Percentiles rank a stretch among this genome's conserved stretches.
These are phyloP conservation scores for Oryzias woworae DNA, from an alignment of 2,113 vertebrate species.

Conservation along the genomic window DNA sequence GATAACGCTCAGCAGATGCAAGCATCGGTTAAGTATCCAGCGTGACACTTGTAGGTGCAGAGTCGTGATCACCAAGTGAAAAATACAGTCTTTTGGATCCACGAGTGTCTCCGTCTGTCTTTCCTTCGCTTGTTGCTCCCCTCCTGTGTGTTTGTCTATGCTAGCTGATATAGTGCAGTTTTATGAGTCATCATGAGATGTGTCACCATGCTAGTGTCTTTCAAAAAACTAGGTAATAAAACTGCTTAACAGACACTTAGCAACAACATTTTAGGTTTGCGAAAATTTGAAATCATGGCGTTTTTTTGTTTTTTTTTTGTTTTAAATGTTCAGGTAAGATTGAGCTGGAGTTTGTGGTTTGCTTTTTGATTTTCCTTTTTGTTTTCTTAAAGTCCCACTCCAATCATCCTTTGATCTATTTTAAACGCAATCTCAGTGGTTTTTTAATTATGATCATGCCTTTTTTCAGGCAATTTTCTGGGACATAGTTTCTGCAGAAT, in stretches of 20 bases:
- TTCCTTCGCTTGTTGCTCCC: slow-evolving; percentile 25
- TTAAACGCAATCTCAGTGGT: too few species aligned
- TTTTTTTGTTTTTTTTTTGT: slow-evolving; percentile 10
- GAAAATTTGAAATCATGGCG: slow-evolving; percentile 7
- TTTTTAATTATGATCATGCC: too few species aligned
- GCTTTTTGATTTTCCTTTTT: slow-evolving; percentile 19
- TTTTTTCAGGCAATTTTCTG: too few species aligned
- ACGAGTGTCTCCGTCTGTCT: slow-evolving; percentile 31
- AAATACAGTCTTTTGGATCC: slow-evolving; percentile 42
- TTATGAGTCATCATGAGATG: slow-evolving; percentile 47
- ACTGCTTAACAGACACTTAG: slow-evolving; percentile 15
- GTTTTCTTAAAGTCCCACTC: slow-evolving; percentile 20
- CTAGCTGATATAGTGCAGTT: slow-evolving; percentile 28
- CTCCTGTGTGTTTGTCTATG: slow-evolving; percentile 20
- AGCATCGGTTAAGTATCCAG: slow-evolving; percentile 3
- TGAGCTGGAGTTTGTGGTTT: slow-evolving; percentile 29
- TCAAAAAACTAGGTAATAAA: slow-evolving; percentile 36
- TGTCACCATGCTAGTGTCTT: slow-evolving; percentile 31
- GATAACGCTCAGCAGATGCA: not conserved
- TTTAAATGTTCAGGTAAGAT: slow-evolving; percentile 36
- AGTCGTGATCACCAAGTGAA: slow-evolving; percentile 53
- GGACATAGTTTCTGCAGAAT: too few species aligned
- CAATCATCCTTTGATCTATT: not conserved
- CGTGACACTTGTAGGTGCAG: slow-evolving; percentile 34
- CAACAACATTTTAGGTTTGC: slow-evolving; percentile 4